Evolutionary conservation across 2,797 vertebrate genomes (phyloP), one percentile per base, ranked within the genome.

Genomic region (Nannoperca australis): DNA sequence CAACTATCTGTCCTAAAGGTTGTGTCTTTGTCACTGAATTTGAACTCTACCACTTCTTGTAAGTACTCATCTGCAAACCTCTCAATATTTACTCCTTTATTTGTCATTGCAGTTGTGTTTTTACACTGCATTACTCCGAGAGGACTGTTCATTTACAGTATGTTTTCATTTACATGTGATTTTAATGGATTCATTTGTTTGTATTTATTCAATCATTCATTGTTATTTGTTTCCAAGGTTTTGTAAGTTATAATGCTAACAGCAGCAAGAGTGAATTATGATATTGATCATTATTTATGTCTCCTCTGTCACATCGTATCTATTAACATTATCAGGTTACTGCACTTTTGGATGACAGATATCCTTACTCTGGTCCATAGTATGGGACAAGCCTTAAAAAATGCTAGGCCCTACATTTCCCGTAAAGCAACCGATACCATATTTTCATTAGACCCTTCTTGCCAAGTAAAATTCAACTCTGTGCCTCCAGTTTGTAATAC

Each of bases 81-180:
- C 14, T 69, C 1, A 22, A 61, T 53, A 59, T 81, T 36, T 56
- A 56, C 20, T 38, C 14, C 51, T 60, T 54, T 56, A 47, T 64
- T 44, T 63, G 22, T 64, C 20, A 42, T 24, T 42, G 36, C 62
- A 34, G 32, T 36, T 1, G 4, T 42, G 38, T 55, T 15, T 30
- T 30, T 13, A 47, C 38, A 24, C 40, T 8, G 24, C 32, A 56
- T 71, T 22, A 51, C 34, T 65, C 49, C 36, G 42, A 36, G 42
- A 53, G 20, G 9, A 47, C 53, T 38, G 5, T 65, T 24, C 22
- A 42, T 62, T 59, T 47, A 44, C 27, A 24, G 32, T 15, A 34
- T 51, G 63, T 22, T 58, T 81, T 27, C 0, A 59, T 60, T 53
- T 63, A 63, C 60, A 67, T 54, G 14, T 20, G 3, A 24, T 20